Conservation (phyloP, 1,140 invertebrate species). For the Anastrepha ludens region DNA sequence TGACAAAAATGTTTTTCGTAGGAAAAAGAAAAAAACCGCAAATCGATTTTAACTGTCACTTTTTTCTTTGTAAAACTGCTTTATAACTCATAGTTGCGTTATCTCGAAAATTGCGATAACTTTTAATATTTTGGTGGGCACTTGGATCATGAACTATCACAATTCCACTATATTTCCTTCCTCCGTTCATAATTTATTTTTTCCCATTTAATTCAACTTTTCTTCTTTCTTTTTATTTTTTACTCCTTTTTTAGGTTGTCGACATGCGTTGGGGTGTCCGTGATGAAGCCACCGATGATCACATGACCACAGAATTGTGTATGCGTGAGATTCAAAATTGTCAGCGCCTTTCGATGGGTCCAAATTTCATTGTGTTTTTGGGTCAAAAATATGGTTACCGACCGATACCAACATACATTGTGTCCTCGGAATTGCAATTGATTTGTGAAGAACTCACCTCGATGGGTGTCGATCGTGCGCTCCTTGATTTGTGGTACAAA, state of each 20-base stretch:
- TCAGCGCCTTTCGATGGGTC: constrained; percentile 96
- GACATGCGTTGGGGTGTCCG: constrained; percentile 98
- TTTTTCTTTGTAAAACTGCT: too few relatives aligned
- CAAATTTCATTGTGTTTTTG: constrained; percentile 98
- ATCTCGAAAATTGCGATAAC: too few relatives aligned
- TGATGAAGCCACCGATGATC: constrained; percentile 98
- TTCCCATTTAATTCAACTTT: too few relatives aligned
- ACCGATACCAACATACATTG: constrained; percentile 95
- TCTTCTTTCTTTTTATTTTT: neutral
- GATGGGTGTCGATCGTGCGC: constrained; percentile 86
- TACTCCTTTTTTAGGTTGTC: constrained; percentile 83
- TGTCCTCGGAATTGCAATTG: constrained; percentile 92
- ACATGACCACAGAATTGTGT: constrained; percentile 98
- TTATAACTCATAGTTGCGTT: too few relatives aligned
- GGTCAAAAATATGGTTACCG: constrained; percentile 99
- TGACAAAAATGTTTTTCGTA: too few relatives aligned
- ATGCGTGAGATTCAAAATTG: constrained; percentile 99
- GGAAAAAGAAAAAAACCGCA: too few relatives aligned
- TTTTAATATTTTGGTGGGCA: too few relatives aligned
- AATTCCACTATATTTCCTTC: too few relatives aligned
- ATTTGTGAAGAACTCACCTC: constrained; percentile 77
- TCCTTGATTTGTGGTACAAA: constrained; percentile 96
- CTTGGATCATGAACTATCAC: too few relatives aligned
- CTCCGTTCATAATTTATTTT: too few relatives aligned
- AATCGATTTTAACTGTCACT: too few relatives aligned